Base-by-base conservation (phyloP, 1,140 invertebrate genomes). In the Penaeus japonicus region DNA sequence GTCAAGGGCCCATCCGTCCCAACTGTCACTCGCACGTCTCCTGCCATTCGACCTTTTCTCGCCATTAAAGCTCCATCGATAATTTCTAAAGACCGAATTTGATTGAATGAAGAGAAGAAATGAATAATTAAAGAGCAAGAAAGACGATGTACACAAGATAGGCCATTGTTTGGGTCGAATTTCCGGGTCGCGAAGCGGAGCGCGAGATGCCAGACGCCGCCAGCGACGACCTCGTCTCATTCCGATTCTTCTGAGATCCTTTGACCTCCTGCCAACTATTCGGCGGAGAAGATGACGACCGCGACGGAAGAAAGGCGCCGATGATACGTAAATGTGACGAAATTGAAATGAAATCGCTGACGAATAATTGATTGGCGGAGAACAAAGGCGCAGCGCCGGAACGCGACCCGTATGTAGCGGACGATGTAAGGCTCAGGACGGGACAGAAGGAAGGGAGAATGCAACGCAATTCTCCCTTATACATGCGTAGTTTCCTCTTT, bases 401-500 rank as follows among this genome's bases (percentile, higher is more conserved):
- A 77, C 39, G 70, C 65, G 39, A 85, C 35, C 53, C 22, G 62
- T 15, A 35, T 35, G 4, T 32, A 78, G 35, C 5, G n/a, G 2
- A 54, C 32, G 54, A 18, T 32, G 70, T 77, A 32, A 24, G 53
- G 75, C 24, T 39, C 81, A 59, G 75, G 24, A 39, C 70, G 47
- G 35, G 30, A 65, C 30, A 1, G 32, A 15, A 4, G 35, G 30
- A 30, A 27, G 73, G 35, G 80, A 84, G 81, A 59, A 88, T 88
- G 87, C 35, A 57, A 83, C 87, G 87, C 87, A 84, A 88, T 88
- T 75, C 87, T 84, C 80, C 53, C 7, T 17, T 84, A 30, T 77
- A 77, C 70, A 77, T 75, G 81, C 87, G 87, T 88, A 88, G 87
- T 88, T 47, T 24, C 70, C 39, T 39, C 65, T 59, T 83, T 30